These are phyloP conservation scores for Drosophila eugracilis DNA, from an alignment of 1,140 invertebrate species.

Conservation along the genomic window DNA sequence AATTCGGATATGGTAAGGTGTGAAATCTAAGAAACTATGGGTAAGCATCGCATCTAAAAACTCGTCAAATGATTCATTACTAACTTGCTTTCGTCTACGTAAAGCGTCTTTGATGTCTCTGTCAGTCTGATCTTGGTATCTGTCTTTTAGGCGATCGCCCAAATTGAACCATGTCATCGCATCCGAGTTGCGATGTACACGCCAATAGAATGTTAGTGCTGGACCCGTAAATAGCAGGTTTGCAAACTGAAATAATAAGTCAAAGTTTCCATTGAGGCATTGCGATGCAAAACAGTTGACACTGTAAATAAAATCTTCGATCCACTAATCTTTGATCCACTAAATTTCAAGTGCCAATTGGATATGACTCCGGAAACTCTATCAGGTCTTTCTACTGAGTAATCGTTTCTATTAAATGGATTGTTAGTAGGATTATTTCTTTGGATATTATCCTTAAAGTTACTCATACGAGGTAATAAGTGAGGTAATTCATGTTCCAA, in stretches of 20 bases:
- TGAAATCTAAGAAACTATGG: no score
- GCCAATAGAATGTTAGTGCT: not conserved
- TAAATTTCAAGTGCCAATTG: not conserved
- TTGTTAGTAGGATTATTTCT: no score
- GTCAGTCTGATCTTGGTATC: not conserved
- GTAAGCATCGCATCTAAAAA: not conserved
- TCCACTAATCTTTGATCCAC: not conserved
- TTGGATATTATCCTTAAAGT: no score
- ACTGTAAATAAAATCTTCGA: not conserved
- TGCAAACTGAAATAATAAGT: not conserved
- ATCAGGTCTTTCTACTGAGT: not conserved
- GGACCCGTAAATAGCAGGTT: not conserved
- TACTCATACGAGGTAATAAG: no score
- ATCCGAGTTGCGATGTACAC: not conserved
- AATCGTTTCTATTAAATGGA: not conserved
- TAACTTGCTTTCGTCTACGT: not conserved
- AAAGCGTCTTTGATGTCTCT: not conserved
- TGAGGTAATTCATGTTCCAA: no score
- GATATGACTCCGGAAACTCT: not conserved
- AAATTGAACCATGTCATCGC: not conserved
- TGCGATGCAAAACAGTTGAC: not conserved
- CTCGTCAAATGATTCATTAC: not conserved
- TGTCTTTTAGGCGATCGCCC: not conserved
- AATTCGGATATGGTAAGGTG: no score
- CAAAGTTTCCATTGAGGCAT: not conserved